These are phyloP conservation scores for Drosophila mojavensis DNA, from an alignment of 1,140 invertebrate species.

Conservation along the genomic window DNA sequence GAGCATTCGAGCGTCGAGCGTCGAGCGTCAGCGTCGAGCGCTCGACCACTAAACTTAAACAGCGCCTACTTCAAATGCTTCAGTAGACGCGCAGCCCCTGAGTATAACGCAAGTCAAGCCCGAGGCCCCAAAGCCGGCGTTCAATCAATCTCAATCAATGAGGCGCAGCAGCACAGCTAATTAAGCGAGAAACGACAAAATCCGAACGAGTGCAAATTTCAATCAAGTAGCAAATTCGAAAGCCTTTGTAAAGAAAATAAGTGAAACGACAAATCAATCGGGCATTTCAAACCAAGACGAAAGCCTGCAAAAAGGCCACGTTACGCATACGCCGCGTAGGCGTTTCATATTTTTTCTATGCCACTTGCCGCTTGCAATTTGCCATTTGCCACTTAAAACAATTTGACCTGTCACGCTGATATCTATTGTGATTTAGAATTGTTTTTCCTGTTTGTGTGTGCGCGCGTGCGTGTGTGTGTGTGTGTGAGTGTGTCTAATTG, in stretches of 20 bases:
- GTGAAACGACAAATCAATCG: slow-evolving; percentile 35
- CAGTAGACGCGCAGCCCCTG: slow-evolving; percentile 82
- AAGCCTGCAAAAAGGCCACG: slow-evolving; percentile 25
- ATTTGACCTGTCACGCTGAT: slow-evolving; percentile 33
- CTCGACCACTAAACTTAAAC: slow-evolving; percentile 71
- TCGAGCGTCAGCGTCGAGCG: slow-evolving; percentile 20
- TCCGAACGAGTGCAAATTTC: background rate
- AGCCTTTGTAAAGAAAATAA: background rate
- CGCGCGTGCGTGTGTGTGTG: background rate
- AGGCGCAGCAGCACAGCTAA: slow-evolving; percentile 15
- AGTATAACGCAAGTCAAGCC: slow-evolving; percentile 68
- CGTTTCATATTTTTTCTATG: slow-evolving; percentile 32
- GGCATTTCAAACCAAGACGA: slow-evolving; percentile 11
- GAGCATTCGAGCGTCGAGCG: slow-evolving; percentile 16
- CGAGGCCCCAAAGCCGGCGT: slow-evolving; percentile 36
- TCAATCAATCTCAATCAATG: slow-evolving; percentile 20
- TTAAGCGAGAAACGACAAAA: background rate
- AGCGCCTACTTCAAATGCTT: slow-evolving; percentile 70
- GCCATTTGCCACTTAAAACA: slow-evolving; percentile 2
- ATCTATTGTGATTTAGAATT: slow-evolving; percentile 49
- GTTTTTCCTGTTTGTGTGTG: slow-evolving; percentile 17
- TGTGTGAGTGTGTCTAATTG: slow-evolving; percentile 10
- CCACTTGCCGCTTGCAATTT: slow-evolving; percentile 10
- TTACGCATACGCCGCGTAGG: slow-evolving; percentile 46
- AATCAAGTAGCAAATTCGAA: slow-evolving; percentile 8